These are phyloP conservation scores for Oreohelix idahoensis DNA, from an alignment of 1,140 invertebrate species.

Conservation along the genomic window DNA sequence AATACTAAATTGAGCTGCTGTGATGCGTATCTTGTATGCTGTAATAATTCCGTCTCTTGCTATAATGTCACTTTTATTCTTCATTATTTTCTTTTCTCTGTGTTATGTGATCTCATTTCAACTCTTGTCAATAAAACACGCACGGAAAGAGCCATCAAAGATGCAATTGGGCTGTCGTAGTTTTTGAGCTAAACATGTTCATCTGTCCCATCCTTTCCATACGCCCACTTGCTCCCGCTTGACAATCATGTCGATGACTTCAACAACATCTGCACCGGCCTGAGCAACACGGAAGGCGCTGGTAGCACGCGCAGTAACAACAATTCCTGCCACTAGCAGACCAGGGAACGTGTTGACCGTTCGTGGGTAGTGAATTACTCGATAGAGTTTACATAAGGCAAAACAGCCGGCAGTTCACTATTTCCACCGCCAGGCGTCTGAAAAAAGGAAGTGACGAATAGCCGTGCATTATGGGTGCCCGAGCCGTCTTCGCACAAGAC, in stretches of 20 bases:
- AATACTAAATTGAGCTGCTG: too few species aligned
- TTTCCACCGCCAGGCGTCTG: background rate
- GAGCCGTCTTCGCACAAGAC: conserved; percentile 1
- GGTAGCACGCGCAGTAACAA: background rate
- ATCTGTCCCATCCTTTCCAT: background rate
- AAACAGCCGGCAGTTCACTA: background rate
- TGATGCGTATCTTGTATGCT: too few species aligned
- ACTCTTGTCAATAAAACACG: background rate
- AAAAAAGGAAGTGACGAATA: conserved; percentile 17
- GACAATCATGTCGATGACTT: background rate
- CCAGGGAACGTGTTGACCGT: background rate
- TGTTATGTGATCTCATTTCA: too few species aligned
- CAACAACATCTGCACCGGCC: conserved; percentile 4
- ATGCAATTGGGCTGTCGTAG: background rate
- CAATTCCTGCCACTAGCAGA: background rate
- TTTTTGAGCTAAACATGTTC: background rate
- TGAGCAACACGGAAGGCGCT: background rate
- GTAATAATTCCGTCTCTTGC: too few species aligned
- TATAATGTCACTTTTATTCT: too few species aligned
- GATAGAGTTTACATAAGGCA: background rate
- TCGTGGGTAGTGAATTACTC: background rate
- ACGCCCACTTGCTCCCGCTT: background rate
- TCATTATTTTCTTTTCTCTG: too few species aligned
- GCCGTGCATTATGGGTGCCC: background rate
- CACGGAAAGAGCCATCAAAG: background rate